phyloP scores from a whole-genome alignment of 2,113 vertebrate genomes.

The Xenopus laevis region DNA sequence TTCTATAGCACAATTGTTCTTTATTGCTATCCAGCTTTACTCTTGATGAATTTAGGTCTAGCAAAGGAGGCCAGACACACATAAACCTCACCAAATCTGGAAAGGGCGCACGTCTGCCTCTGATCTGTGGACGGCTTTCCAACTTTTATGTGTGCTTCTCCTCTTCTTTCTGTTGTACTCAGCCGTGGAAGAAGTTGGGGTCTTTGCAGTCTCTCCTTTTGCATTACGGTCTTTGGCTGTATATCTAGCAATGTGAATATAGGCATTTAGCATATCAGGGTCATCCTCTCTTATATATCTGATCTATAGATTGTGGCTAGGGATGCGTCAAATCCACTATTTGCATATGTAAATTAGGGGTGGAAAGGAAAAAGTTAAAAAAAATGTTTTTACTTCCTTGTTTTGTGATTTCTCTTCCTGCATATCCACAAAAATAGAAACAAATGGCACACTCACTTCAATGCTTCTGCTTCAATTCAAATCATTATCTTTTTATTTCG shows the following conservation, averaged over 20 bases:
- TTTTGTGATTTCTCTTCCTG: no score
- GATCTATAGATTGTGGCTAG: background rate
- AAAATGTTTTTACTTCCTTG: no score
- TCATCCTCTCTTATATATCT: background rate
- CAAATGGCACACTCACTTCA: no score
- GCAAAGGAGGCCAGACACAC: background rate
- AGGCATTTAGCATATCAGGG: background rate
- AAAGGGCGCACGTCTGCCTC: background rate
- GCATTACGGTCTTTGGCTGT: constrained; percentile 27
- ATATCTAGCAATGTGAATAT: constrained; percentile 2
- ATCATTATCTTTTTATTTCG: no score
- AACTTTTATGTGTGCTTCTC: background rate
- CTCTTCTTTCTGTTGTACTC: background rate
- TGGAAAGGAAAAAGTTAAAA: no score
- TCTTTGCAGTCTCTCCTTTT: constrained; percentile 20
- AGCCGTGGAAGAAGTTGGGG: constrained; percentile 5
- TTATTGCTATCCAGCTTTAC: no score
- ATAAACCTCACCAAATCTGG: background rate
- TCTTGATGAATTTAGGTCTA: no score
- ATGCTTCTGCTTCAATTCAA: no score
- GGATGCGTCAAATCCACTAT: background rate
- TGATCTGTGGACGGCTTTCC: background rate
- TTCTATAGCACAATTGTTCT: no score
- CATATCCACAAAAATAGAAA: no score
- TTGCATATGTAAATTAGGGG: background rate